Evolutionary conservation across 2,888 invertebrate species (phyloP), one percentile per base, ranked within the genome.

Genomic region (Amblyteles armatorius): DNA sequence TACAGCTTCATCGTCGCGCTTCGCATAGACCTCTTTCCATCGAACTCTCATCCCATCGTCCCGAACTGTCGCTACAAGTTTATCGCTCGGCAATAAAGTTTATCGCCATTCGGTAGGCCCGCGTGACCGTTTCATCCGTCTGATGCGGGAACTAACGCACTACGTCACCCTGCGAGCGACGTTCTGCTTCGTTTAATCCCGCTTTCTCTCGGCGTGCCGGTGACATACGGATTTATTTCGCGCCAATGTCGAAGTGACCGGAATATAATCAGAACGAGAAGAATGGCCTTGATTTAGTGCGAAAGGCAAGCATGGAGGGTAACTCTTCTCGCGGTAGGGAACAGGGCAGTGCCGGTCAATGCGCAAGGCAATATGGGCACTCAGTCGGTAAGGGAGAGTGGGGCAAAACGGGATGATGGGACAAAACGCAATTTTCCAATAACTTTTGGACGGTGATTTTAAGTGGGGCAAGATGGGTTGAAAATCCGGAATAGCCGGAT

Each of bases 21-120:
- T 63, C 57, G 19, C 33, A 33, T 33, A 16, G 26, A 33, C 29
- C 71, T 55, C 52, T 16, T 65, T 60, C 50, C 52, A 36, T 55
- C 11, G 0, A 26, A 48, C 29, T 36, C 16, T 11, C 60, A 19
- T 71, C 48, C 55, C 48, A 55, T 63, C 63, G 44, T 22, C 16
- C 44, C 19, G 63, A 71, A 52, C 71, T 50, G 71, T 71, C 74
- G 79, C 52, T 79, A 79, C n/a, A 83, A 76, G 44, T 83, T 76
- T 79, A 76, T 81, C 81, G 74, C 48, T 26, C 44, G 63, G 74
- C 79, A 29, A 71, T 79, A 83, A 83, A 83, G 71, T 83, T 83
- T 74, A 79, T 79, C 76, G 76, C 71, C 40, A 79, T 79, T 55
- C 72, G 11, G 48, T 63, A 83, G 67, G 36, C 48, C 33, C 78